Base-by-base conservation (phyloP, 2,888 invertebrate genomes). In the Meiosimyza platycephala region DNA sequence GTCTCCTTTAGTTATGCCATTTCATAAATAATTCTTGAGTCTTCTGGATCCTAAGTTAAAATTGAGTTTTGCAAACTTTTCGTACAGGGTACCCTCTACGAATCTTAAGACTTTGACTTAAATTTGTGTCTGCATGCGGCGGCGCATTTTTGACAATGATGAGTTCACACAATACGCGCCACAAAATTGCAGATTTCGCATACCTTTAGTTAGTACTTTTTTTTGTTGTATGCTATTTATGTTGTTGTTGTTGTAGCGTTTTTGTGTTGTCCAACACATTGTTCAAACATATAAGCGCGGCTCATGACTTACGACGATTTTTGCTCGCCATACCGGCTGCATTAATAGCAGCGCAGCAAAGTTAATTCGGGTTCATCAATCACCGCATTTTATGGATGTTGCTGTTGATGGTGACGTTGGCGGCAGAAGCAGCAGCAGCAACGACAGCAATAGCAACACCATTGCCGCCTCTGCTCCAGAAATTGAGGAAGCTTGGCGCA, bases 351-450 rank as follows among this genome's bases (percentile, higher is more conserved):
- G 76, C 75, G 76, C 76, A 74, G 77, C 77, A 77, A 75, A 73
- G 77, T 79, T 80, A 80, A 80, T 80, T 80, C 79, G 76, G 79
- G 75, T 78, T 80, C 80, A 80, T 80, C 78, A 79, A 80, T 80
- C 80, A 80, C 73, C 73, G 71, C 75, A 74, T 78, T 80, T 80
- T 79, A 79, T 78, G 78, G 76, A 78, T 77, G 76, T 76, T 74
- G 75, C 70, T 65, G 67, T 50, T 50, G 50, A 52, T 28, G 57
- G 51, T 51, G 64, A 54, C 33, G 67, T 9, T 62, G 68, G 48
- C 57, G 72, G 68, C 74, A 57, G 69, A 51, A 50, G 67, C 57
- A n/a, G 68, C 74, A 57, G 69, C 55, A 50, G 67, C 57, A n/a
- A 40, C 65, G 50, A 51, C 65, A 33, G 52, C 48, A 59, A 59